Base-by-base conservation (phyloP, 2,888 invertebrate genomes). In the Barypeithes pellucidus region DNA sequence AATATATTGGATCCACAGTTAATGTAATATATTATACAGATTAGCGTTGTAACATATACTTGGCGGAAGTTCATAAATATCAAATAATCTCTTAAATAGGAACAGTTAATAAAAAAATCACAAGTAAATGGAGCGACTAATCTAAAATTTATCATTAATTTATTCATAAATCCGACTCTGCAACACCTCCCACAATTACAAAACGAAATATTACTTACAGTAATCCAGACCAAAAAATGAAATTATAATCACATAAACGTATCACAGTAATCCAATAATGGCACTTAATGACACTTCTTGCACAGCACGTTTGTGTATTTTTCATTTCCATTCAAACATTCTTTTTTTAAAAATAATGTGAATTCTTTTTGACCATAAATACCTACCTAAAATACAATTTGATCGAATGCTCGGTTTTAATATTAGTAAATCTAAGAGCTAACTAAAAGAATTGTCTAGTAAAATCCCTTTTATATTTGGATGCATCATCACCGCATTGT, bases 391-490 rank as follows among this genome's bases (percentile, higher is more conserved):
- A 72, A 45, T 61, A 20, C 66, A 36, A 57, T 71, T 47, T 68
- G 22, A 65, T 41, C 54, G 57, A 29, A 52, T 20, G 65, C 47
- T 59, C 60, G 65, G 39, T 52, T 61, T 61, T 59, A 65, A 65
- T 69, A 61, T 67, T 70, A 39, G 70, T 67, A 57, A 65, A 65
- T 75, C 73, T 73, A 75, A 75, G 59, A 75, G 62, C 75, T 75
- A 75, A 75, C 75, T 75, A 71, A 75, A 75, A 67, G 65, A 62
- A 72, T 22, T 54, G 67, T 73, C 62, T 61, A 67, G 61, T 45
- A 57, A 70, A 73, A 59, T 73, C 73, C 69, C 73, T 75, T 75
- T 73, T 75, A 75, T 75, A 75, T 73, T 73, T 67, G 67, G 63
- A 69, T 69, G 70, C 67, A 59, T 47, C 65, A 69, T 29, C 68